Evolutionary conservation across 2,113 vertebrate species (phyloP).

Genomic region (Syrmaticus mikado): DNA sequence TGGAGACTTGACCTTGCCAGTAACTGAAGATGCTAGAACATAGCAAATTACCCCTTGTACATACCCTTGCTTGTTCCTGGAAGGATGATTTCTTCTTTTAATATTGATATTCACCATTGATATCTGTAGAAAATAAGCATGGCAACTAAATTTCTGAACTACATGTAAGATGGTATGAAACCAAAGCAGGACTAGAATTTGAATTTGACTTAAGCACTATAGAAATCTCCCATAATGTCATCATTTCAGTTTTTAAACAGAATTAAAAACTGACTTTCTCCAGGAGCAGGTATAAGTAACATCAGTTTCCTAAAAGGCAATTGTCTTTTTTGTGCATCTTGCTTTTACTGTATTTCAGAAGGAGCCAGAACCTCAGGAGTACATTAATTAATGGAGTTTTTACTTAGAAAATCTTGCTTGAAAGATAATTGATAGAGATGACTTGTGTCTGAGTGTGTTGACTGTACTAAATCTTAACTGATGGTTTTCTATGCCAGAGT

Average conservation of each 20-base stretch:
- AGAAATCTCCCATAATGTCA: neutral
- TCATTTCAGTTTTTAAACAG: neutral
- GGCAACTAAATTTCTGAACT: neutral
- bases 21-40: conserved; percentile 22
- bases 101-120: neutral
- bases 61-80: neutral
- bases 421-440: neutral
- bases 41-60: neutral
- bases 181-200: neutral
- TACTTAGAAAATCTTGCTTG: neutral
- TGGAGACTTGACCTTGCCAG: conserved; percentile 9
- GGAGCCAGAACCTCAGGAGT: neutral
- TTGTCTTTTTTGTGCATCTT: neutral
- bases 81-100: neutral
- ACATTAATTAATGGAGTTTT: neutral
- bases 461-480: conserved; percentile 7
- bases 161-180: neutral
- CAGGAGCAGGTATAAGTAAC: neutral
- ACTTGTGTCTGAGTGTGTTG: neutral
- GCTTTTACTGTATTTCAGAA: neutral
- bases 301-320: neutral
- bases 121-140: neutral
- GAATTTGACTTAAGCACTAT: neutral
- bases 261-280: neutral
- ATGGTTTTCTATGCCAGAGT: neutral